Evolutionary conservation across 2,113 vertebrate species (phyloP), one percentile per base, ranked within the genome.

Genomic region (Brienomyrus longianalis): DNA sequence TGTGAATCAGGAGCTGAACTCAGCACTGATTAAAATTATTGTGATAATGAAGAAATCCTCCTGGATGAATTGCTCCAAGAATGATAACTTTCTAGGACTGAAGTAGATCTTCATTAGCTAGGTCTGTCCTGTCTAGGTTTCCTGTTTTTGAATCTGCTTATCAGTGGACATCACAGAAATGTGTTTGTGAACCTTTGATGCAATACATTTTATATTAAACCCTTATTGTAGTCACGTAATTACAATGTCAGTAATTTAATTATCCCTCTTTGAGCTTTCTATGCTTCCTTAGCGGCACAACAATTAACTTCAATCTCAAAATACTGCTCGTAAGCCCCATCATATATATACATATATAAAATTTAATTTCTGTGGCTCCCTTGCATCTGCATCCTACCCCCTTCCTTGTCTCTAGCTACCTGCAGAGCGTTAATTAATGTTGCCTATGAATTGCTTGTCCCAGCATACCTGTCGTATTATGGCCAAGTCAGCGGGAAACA

Each of bases 401-500:
- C 70, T 88, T 19, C 48, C 27, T 51, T 62, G 39, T 50, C 31
- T 51, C n/a, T 51, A 27, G 50, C 35, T 90, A 88, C 88, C 85
- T 83, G 87, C 35, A 85, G 80, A 87, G 88, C 50, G 45, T 45
- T 59, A 90, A 92, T 92, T 89, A 84, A 90, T 92, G 90, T 90
- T 43, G 74, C 90, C 91, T 86, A 88, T 83, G 89, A 87, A 88
- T 62, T 87, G 89, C 90, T 84, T 66, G 59, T 54, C 43, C 74
- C 89, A 88, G 91, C 89, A 90, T 85, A 88, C 89, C 59, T 52
- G 90, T 85, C 90, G 48, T 89, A 89, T n/a, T 88, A 66, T 74
- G 27, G 89, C 90, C 83, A 90, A 90, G 50, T 91, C 89, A 90
- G 62, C 48, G 83, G 89, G 86, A 91, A 59, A 51, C 85, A 88